phyloP scores from a whole-genome alignment of 1,140 invertebrate genomes.

The Drosophila asahinai region DNA sequence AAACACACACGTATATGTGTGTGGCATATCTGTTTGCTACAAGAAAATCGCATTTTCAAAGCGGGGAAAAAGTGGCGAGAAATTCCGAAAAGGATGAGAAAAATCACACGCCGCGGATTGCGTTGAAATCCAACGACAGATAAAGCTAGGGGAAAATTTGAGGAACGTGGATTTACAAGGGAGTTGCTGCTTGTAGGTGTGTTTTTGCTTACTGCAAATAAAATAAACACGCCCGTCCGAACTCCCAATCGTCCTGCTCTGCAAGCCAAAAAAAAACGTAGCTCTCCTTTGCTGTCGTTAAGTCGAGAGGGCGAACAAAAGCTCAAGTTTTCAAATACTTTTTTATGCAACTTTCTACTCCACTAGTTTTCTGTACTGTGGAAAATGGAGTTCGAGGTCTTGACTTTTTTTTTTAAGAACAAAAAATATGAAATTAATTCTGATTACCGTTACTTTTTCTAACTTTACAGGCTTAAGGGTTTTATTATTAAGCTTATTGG shows the following conservation, averaged over 20 bases:
- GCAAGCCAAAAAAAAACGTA: background rate
- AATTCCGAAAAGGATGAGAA: conserved; percentile 20
- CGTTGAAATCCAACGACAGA: conserved; percentile 56
- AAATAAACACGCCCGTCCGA: conserved; percentile 60
- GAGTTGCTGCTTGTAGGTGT: conserved; percentile 7
- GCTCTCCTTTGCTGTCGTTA: conserved; percentile 44
- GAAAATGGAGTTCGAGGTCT: background rate
- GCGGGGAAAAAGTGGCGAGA: conserved; percentile 7
- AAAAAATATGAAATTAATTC: background rate
- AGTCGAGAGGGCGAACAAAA: conserved; percentile 71
- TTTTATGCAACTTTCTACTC: conserved; percentile 31
- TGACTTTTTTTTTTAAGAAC: background rate
- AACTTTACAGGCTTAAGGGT: too few relatives aligned
- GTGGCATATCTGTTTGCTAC: conserved; percentile 34
- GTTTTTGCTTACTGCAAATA: conserved; percentile 60
- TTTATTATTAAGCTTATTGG: too few relatives aligned
- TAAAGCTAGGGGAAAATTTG: conserved; percentile 36
- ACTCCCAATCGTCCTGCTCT: conserved; percentile 4
- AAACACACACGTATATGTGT: conserved; percentile 41
- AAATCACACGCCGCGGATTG: conserved; percentile 40
- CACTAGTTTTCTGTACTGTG: background rate
- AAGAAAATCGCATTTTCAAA: conserved; percentile 76
- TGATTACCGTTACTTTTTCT: too few relatives aligned
- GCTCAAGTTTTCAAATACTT: conserved; percentile 69
- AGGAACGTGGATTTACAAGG: background rate